Percentiles rank a stretch among this genome's conserved stretches.
Conservation (phyloP, 2,113 vertebrate genomes). For the Dicentrarchus labrax region DNA sequence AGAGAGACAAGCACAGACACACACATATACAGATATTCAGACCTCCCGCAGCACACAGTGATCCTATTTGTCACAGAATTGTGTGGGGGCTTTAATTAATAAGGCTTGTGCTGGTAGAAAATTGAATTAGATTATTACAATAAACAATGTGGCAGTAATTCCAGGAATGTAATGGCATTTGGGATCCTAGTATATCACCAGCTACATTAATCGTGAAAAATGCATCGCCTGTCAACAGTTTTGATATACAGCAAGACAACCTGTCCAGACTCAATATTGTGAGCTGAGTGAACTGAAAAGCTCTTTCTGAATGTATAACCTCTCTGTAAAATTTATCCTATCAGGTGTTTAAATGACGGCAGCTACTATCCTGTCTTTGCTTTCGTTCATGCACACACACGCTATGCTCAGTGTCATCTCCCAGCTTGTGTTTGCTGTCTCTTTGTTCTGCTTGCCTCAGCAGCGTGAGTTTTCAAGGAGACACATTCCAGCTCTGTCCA, state of each 20-base stretch:
- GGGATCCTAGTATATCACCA: background rate
- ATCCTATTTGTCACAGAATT: slow-evolving; percentile 72
- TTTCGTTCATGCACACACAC: background rate
- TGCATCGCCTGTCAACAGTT: background rate
- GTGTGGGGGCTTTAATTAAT: slow-evolving; percentile 65
- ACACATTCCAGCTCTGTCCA: slow-evolving; percentile 39
- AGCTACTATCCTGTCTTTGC: background rate
- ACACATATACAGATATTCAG: slow-evolving; percentile 9
- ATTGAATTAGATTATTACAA: slow-evolving; percentile 53
- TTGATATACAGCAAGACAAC: background rate
- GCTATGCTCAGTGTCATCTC: slow-evolving; percentile 22
- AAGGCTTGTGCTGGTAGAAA: slow-evolving; percentile 29
- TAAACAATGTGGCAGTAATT: slow-evolving; percentile 43
- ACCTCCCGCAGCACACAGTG: slow-evolving; percentile 43
- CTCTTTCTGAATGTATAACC: background rate
- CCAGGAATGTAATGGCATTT: slow-evolving; percentile 2
- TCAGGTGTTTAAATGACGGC: background rate
- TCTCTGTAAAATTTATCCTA: background rate
- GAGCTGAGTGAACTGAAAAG: background rate
- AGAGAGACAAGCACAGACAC: background rate
- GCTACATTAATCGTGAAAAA: background rate
- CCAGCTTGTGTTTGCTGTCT: slow-evolving; percentile 41
- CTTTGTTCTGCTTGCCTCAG: slow-evolving; percentile 66
- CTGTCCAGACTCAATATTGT: background rate
- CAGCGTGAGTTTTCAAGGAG: slow-evolving; percentile 60